Percentiles rank a stretch among this genome's conserved stretches.
Conservation (phyloP, 2,113 vertebrate genomes). For the Oncorhynchus keta region DNA sequence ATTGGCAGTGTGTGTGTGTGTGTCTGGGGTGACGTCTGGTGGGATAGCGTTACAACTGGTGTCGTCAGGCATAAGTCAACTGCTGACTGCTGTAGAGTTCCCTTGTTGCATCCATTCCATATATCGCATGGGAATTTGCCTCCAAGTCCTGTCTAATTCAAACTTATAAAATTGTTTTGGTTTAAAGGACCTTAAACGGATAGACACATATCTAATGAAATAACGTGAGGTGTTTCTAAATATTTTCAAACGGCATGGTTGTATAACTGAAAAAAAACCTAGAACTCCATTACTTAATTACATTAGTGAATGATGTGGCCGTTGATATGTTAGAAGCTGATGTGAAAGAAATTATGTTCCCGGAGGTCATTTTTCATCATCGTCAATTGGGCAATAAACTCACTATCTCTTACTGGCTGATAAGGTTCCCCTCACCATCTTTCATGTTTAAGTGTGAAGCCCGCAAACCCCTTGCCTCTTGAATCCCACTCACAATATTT, state of each 20-base stretch:
- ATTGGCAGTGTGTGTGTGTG: conserved; percentile 18
- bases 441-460: conserved; percentile 45
- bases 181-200: neutral
- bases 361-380: conserved; percentile 51
- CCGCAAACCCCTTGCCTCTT: conserved; percentile 20
- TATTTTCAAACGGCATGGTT: too few species aligned
- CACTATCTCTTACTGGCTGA: conserved; percentile 29
- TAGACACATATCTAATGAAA: too few species aligned
- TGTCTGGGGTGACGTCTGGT: conserved; percentile 23
- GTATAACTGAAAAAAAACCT: too few species aligned
- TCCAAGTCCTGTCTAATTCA: neutral
- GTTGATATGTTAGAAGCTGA: conserved; percentile 1
- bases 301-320: neutral
- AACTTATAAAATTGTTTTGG: neutral
- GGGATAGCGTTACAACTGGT: conserved; percentile 30
- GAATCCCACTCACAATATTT: conserved; percentile 46
- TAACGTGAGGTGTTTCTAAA: too few species aligned
- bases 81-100: too few species aligned
- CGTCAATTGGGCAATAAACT: conserved; percentile 51
- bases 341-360: conserved; percentile 31
- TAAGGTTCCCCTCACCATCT: conserved; percentile 30
- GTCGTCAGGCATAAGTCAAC: conserved; percentile 15
- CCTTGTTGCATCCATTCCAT: neutral
- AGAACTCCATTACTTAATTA: conserved; percentile 15
- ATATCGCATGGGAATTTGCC: neutral